Evolutionary conservation across 2,113 vertebrate genomes (phyloP).

Genomic region (Ictalurus punctatus): DNA sequence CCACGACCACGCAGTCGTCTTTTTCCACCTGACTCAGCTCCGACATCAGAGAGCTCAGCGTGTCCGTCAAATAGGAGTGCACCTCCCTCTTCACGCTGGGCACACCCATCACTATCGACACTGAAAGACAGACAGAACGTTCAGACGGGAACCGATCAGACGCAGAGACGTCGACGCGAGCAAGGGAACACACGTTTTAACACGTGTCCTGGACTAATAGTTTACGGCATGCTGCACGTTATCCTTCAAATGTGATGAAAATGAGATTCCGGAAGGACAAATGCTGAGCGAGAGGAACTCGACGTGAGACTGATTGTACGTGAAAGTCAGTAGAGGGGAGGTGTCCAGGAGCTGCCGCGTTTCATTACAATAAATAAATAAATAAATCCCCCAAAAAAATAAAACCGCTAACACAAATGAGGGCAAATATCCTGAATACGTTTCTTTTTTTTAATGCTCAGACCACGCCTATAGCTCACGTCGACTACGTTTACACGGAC

Average conservation of each 20-base stretch:
- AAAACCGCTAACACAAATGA: neutral
- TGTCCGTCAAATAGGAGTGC: slow-evolving; percentile 95
- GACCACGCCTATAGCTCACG: neutral
- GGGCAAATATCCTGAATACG: neutral
- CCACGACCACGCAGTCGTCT: slow-evolving; percentile 94
- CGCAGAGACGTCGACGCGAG: neutral
- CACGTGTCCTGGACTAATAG: neutral
- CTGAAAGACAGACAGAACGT: slow-evolving; percentile 64
- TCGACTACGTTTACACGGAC: neutral
- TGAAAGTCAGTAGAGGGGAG: neutral
- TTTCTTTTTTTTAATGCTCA: neutral
- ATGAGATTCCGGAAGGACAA: neutral
- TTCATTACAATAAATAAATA: neutral
- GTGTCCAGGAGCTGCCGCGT: neutral
- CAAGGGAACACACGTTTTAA: neutral
- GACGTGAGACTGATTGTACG: slow-evolving; percentile 1
- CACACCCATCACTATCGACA: slow-evolving; percentile 96
- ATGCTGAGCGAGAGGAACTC: neutral
- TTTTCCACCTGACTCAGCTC: slow-evolving; percentile 90
- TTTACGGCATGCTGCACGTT: neutral
- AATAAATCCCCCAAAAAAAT: too few species aligned
- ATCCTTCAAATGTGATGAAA: neutral
- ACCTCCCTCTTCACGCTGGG: slow-evolving; percentile 96
- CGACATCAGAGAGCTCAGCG: slow-evolving; percentile 92
- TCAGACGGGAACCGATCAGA: slow-evolving; percentile 16